Evolutionary conservation across 1,140 invertebrate species (phyloP).

Genomic region (Calycopis cecrops): DNA sequence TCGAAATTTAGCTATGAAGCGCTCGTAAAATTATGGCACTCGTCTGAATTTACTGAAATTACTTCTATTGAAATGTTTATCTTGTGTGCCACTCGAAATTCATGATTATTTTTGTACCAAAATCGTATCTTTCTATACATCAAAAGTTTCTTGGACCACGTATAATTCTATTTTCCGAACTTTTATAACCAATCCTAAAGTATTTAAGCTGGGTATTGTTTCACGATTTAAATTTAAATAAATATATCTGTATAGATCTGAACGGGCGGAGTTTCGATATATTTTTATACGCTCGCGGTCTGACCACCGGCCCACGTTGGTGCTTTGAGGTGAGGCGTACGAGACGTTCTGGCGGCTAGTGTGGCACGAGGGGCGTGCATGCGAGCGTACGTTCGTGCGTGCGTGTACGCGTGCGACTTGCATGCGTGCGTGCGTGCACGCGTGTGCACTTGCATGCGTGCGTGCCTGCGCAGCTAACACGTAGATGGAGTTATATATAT

Average conservation of each 20-base stretch:
- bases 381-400: no score
- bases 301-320: conserved; percentile 62
- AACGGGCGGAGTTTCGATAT: conserved; percentile 36
- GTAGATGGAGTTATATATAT: no score
- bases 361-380: no score
- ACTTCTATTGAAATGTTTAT: no score
- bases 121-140: conserved; percentile 31
- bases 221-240: neutral
- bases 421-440: no score
- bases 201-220: conserved; percentile 1
- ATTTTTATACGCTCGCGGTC: conserved; percentile 49
- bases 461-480: no score
- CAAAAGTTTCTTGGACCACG: conserved; percentile 27
- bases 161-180: conserved; percentile 25
- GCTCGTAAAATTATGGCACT: no score
- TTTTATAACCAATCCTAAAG: conserved; percentile 12
- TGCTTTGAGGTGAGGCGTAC: conserved; percentile 49
- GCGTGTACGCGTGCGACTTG: no score
- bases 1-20: no score
- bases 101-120: conserved; percentile 30
- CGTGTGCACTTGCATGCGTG: conserved; percentile 15
- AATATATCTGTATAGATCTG: no score
- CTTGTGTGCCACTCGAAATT: conserved; percentile 1
- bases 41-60: no score
- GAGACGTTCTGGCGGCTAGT: conserved; percentile 43